Base-by-base conservation (phyloP, 2,797 vertebrate genomes). In the Phoebastria nigripes region DNA sequence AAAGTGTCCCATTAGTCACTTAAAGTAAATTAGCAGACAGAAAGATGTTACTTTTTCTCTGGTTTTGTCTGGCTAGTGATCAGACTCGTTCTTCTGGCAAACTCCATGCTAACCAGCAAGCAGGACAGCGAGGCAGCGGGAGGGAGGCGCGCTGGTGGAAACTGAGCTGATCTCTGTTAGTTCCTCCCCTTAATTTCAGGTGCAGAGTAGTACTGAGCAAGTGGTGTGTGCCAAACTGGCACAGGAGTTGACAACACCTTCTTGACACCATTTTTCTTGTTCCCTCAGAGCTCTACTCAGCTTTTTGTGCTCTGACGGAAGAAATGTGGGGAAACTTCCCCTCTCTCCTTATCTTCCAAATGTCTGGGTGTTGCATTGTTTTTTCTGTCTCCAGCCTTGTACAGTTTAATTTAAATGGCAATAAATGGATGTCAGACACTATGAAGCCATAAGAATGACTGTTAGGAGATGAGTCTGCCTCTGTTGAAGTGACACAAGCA, bases 31-130 rank as follows among this genome's bases (percentile, higher is more conserved):
- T 0, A 70, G 55, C 39, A 73, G 83, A 12, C 33, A 52, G 74
- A 44, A n/a, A 22, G 39, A 52, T 26, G 52, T 12, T 47, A 28
- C 49, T 62, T 83, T 26, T n/a, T 11, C 25, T 59, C 49, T 86
- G 72, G 2, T n/a, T 91, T 49, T 46, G 29, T 37, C 61, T 70
- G 44, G 31, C 41, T 61, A 6, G 25, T 6, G 44, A 44, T 85
- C 71, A 71, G 54, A 13, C 31, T 56, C 25, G 41, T 39, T 71
- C 29, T 74, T 31, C 86, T 78, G 82, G 69, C 69, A 81, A 19
- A 21, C 33, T 31, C 51, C 0, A 0, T 4, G n/a, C 66, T 41
- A 2, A 22, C 11, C 44, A 42, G 62, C 31, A 8, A 61, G 71
- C 47, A 46, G 76, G 76, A 44, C 17, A 37, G 55, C 0, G 2